phyloP scores from a whole-genome alignment of 1,140 invertebrate genomes.

The Luehdorfia chinensis region DNA sequence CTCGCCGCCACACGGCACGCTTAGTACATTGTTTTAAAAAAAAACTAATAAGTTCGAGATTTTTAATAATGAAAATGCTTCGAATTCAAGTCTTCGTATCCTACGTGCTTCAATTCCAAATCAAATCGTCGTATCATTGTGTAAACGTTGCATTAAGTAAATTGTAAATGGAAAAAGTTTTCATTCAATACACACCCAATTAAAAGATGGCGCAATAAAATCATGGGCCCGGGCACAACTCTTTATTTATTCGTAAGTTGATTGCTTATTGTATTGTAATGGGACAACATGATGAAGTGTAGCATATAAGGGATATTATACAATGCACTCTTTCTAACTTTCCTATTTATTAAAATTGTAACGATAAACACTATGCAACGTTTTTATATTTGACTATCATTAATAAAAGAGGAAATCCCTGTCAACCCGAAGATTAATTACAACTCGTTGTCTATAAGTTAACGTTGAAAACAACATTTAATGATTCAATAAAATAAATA shows the following conservation, averaged over 20 bases:
- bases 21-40: neutral
- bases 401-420: too few relatives aligned
- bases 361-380: too few relatives aligned
- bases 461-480: too few relatives aligned
- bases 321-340: constrained; percentile 1
- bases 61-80: too few relatives aligned
- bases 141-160: constrained; percentile 1
- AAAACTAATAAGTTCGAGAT: too few relatives aligned
- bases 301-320: constrained; percentile 14
- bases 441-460: too few relatives aligned
- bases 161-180: neutral
- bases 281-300: constrained; percentile 20
- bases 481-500: too few relatives aligned
- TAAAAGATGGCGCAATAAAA: constrained; percentile 16
- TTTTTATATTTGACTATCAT: too few relatives aligned
- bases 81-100: too few relatives aligned
- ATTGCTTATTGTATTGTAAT: constrained; percentile 37
- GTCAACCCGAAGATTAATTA: too few relatives aligned
- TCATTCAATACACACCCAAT: constrained; percentile 7
- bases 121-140: neutral
- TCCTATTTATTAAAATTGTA: too few relatives aligned
- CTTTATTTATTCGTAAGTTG: constrained; percentile 17
- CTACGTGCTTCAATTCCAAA: too few relatives aligned
- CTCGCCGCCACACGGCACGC: neutral
- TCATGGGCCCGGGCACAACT: constrained; percentile 1